Evolutionary conservation across 2,797 vertebrate genomes (phyloP), one percentile per base, ranked within the genome.

Genomic region (Poliocrania exsul): DNA sequence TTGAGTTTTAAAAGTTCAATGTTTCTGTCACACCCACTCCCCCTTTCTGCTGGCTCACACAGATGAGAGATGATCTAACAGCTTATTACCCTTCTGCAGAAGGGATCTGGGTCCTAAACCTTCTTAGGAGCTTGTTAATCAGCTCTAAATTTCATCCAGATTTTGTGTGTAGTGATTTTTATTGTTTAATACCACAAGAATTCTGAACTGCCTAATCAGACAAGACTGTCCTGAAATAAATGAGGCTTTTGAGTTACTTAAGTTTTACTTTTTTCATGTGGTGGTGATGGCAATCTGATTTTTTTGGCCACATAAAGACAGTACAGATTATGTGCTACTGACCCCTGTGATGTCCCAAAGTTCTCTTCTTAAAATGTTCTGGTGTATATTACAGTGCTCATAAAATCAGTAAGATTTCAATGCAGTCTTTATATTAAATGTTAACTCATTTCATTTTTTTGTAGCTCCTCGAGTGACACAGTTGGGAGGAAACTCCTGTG

Each of bases 391-490:
- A 13, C 8, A 35, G 24, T 21, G 13, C 5, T 4, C 0, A 2
- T 49, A 70, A 81, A 62, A 65, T 24, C 28, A 65, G 2, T 20
- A n/a, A 50, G 28, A 40, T 44, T 72, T 69, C 26, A 38, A 3
- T 46, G 49, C 44, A 9, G 14, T 53, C 51, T 86, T 66, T 73
- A 6, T 38, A 24, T 69, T 58, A 53, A 88, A 28, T 18, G 6
- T 40, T 44, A 85, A 60, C 3, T 8, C 57, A 1, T 94, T 40
- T 75, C 28, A 7, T 95, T 97, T 74, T 91, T 13, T 98, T 96
- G 88, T 86, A 99, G 99, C 99, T 88, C 99, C 99, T 94, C 98
- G 98, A 97, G 98, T 99, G 96, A 98, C 98, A 74, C 99, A 99
- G 97, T 77, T 99, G 93, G 99, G 99, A 97, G 99, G 99, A 86